Evolutionary conservation across 2,797 vertebrate species (phyloP), one percentile per base, ranked within the genome.

Genomic region (Pelobates cultripes): DNA sequence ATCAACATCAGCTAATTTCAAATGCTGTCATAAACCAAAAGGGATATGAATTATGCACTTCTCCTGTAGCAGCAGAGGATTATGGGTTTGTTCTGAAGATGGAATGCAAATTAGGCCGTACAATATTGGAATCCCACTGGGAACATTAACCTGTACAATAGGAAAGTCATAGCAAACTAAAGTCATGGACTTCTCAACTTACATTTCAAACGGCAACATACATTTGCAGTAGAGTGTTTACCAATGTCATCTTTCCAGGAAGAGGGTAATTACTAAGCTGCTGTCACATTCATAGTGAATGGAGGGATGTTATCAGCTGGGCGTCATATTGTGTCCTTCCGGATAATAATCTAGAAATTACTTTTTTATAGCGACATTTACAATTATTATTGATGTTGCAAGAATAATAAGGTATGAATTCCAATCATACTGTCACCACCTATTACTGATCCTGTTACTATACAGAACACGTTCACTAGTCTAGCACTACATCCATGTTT

Each of bases 71-170:
- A 86, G 88, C 86, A 87, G 75, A 87, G 85, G 74, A 86, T 63
- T 87, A 85, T 42, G 47, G 84, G 86, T 89, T 88, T 88, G 88
- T 88, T 90, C 88, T 89, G 80, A 83, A 86, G 86, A 86, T 86
- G 86, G 87, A 88, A 47, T 89, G 87, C 88, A 89, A 86, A 89
- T 86, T 88, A 91, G 91, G 91, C 87, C 90, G 87, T 86, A 89
- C 86, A 87, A 85, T 86, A 91, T 90, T 92, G 88, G 86, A 91
- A 86, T 75, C 75, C 60, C 66, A 70, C 60, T 7, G 8, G 17
- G 67, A 79, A 79, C 82, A 76, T 84, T 84, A 76, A 84, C 60
- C 71, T 79, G 45, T 70, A 53, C 60, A n/a, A 41, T 17, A 40
- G 12, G 41, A 68, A 73, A 82, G 69, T 66, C 68, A 77, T 42